Evolutionary conservation across 2,888 invertebrate genomes (phyloP).

Genomic region (Lasioglossum lativentre): DNA sequence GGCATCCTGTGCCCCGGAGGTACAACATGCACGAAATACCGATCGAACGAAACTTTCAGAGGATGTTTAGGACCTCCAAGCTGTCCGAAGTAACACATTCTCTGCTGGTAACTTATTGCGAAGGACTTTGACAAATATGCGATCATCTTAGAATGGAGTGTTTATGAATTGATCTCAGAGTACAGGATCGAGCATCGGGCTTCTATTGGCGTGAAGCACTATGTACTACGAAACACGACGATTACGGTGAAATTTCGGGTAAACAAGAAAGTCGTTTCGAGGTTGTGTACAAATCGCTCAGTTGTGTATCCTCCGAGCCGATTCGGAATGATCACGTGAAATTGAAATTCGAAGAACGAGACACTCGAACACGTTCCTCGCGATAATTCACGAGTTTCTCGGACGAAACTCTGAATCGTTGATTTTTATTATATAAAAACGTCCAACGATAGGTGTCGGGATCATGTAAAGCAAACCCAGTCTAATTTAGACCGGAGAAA

Average conservation of each 20-base stretch:
- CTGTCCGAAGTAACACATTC: neutral
- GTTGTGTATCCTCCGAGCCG: conserved; percentile 16
- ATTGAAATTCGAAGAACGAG: neutral
- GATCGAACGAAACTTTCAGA: neutral
- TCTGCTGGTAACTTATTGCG: neutral
- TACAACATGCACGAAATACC: neutral
- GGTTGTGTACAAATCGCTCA: neutral
- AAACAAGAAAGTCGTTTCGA: conserved; percentile 43
- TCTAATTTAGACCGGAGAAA: neutral
- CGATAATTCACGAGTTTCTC: neutral
- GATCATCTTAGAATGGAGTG: neutral
- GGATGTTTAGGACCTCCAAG: neutral
- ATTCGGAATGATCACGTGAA: neutral
- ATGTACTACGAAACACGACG: conserved; percentile 12
- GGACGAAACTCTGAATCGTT: neutral
- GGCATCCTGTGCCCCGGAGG: neutral
- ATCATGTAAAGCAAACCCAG: neutral
- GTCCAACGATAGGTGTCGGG: neutral
- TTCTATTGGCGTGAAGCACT: neutral
- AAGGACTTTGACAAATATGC: neutral
- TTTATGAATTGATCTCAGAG: conserved; percentile 4
- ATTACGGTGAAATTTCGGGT: conserved; percentile 35
- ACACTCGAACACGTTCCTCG: neutral
- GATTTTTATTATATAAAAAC: neutral
- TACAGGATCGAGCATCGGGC: neutral